Evolutionary conservation across 2,113 vertebrate species (phyloP).

Genomic region (Todiramphus chloris): DNA sequence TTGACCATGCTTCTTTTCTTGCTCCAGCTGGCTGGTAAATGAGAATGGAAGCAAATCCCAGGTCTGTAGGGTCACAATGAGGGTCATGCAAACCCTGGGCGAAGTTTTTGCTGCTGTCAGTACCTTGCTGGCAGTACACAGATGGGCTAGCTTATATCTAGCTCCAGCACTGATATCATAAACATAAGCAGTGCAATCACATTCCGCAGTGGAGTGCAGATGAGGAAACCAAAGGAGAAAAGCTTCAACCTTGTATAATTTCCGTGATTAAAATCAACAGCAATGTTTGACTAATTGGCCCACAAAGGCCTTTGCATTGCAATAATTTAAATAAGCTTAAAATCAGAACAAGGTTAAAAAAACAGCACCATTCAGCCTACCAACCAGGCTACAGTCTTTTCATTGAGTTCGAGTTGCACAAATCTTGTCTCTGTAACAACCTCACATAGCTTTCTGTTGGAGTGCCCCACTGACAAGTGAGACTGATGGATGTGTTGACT

Average conservation of each 20-base stretch:
- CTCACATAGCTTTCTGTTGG: neutral
- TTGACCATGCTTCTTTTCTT: neutral
- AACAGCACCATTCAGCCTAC: neutral
- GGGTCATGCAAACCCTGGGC: neutral
- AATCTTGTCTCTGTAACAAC: neutral
- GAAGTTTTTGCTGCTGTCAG: neutral
- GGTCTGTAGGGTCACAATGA: neutral
- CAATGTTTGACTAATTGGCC: constrained; percentile 57
- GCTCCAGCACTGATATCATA: constrained; percentile 2
- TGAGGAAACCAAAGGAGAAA: constrained; percentile 45
- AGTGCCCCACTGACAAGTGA: neutral
- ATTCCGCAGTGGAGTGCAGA: constrained; percentile 6
- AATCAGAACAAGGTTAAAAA: constrained; percentile 39
- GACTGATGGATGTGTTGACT: neutral
- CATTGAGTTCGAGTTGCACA: neutral
- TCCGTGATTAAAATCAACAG: constrained; percentile 66
- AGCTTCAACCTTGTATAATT: constrained; percentile 40
- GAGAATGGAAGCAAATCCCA: neutral
- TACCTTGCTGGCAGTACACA: neutral
- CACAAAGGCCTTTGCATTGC: constrained; percentile 43
- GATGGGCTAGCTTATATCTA: neutral
- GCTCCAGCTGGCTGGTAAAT: neutral
- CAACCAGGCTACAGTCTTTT: neutral
- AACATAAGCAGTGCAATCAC: constrained; percentile 34
- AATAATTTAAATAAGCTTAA: constrained; percentile 44